These are phyloP conservation scores for Hipparchia semele DNA, from an alignment of 2,888 invertebrate genomes.

Conservation along the genomic window DNA sequence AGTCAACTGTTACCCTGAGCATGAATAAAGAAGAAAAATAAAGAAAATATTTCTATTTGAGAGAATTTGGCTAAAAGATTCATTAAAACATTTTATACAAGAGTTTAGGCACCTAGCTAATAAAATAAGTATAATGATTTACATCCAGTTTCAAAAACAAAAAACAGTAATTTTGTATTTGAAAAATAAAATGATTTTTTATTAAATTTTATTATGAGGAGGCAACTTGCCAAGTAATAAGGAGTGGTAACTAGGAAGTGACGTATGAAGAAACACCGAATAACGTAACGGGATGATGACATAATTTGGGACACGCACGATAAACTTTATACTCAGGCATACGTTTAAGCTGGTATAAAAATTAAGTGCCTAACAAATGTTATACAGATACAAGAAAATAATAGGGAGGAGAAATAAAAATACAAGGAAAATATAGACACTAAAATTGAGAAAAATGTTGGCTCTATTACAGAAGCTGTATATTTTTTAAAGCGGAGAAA, in stretches of 20 bases:
- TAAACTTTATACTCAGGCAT: neutral
- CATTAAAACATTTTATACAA: too few relatives aligned
- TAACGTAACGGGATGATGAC: slow-evolving; percentile 66
- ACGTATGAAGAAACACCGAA: slow-evolving; percentile 61
- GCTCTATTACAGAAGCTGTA: neutral
- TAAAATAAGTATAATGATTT: too few relatives aligned
- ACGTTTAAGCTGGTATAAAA: neutral
- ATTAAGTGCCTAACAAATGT: neutral
- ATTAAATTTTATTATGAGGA: slow-evolving; percentile 16
- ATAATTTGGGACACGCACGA: slow-evolving; percentile 69
- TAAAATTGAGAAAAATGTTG: neutral
- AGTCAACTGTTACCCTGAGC: too few relatives aligned
- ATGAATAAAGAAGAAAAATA: too few relatives aligned
- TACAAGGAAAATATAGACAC: neutral
- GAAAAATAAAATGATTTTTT: too few relatives aligned
- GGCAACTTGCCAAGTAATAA: slow-evolving; percentile 77
- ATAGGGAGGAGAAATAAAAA: neutral
- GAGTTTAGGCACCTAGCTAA: too few relatives aligned
- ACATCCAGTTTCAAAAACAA: too few relatives aligned
- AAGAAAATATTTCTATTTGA: too few relatives aligned
- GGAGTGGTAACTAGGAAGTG: slow-evolving; percentile 60
- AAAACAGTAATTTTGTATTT: too few relatives aligned
- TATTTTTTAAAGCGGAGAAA: slow-evolving; percentile 4
- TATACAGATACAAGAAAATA: neutral
- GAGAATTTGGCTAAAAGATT: too few relatives aligned